These are phyloP conservation scores for Caenorhabditis plicata DNA, from an alignment of 2,888 invertebrate species.

Conservation along the genomic window DNA sequence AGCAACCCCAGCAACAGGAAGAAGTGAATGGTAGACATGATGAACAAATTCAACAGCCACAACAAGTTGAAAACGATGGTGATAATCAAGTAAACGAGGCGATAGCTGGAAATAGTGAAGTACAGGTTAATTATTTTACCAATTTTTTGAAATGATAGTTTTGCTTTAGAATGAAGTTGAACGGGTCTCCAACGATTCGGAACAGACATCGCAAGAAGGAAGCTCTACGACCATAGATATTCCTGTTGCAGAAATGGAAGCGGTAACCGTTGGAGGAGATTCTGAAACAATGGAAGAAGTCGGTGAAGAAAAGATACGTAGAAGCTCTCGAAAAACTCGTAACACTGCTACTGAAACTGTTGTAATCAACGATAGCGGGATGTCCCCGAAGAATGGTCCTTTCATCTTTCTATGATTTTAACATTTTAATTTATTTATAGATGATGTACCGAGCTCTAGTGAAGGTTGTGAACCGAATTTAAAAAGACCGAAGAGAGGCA, in stretches of 20 bases:
- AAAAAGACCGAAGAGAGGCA: background rate
- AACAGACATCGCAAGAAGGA: too few species aligned
- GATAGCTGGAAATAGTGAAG: slow-evolving; percentile 9
- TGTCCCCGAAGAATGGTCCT: too few species aligned
- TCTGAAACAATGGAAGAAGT: background rate
- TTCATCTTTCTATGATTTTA: too few species aligned
- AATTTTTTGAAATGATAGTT: slow-evolving; percentile 12
- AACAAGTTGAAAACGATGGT: background rate
- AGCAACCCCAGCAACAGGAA: too few species aligned
- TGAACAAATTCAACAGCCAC: background rate
- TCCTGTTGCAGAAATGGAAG: background rate
- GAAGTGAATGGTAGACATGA: slow-evolving; percentile 3
- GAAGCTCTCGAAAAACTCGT: slow-evolving; percentile 6
- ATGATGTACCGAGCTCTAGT: too few species aligned
- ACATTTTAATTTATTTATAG: too few species aligned
- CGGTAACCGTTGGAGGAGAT: slow-evolving; percentile 1
- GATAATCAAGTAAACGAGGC: background rate
- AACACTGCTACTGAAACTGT: too few species aligned
- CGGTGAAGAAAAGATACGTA: background rate
- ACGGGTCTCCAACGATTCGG: background rate
- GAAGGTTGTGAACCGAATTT: too few species aligned
- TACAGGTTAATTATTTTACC: slow-evolving; percentile 1
- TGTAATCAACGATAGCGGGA: background rate
- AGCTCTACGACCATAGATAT: too few species aligned
- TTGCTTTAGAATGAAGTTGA: background rate